Evolutionary conservation across 2,113 vertebrate genomes (phyloP), one percentile per base, ranked within the genome.

Genomic region (Sterrhoptilus dennistouni): DNA sequence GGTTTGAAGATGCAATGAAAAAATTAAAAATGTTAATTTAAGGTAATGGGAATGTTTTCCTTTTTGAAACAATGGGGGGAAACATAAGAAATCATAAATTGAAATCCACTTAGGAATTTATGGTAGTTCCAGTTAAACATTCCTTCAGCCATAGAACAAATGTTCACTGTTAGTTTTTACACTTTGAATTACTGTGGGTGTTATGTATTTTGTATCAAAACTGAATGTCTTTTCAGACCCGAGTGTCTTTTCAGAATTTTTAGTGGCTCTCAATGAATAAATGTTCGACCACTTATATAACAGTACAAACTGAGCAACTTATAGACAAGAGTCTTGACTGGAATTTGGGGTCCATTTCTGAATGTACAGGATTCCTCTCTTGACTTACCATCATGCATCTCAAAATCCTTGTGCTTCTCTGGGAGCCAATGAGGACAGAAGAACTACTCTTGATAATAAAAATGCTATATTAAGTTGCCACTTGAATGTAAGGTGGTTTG

Each of bases 261-360:
- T 29, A 25, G 42, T 90, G 61, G 11, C 14, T 78, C 24, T 82
- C 52, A 40, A 1, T 57, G 24, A 69, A 29, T 70, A 70, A 84
- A 74, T 40, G 3, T 6, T 66, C 0, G 0, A 29, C 14, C n/a
- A 25, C 11, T 47, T 54, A 18, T 16, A 8, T 23, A 29, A 28
- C 57, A 53, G 22, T 56, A 33, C 9, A 74, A 63, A 29, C 2
- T 45, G 56, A 66, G 18, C 50, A 63, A 50, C 7, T 33, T 72
- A 13, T 0, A 59, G 76, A 19, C 18, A 80, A 20, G 29, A 63
- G 35, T 22, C 19, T 70, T 1, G 0, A 11, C 42, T 54, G 29
- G 35, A n/a, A 49, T 53, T 75, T 70, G 49, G 12, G 13, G 27
- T 78, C 35, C 6, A 1, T 33, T 84, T 44, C 23, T 74, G 44